Conservation (phyloP, 2,797 vertebrate species). For the Aselliscus stoliczkanus region DNA sequence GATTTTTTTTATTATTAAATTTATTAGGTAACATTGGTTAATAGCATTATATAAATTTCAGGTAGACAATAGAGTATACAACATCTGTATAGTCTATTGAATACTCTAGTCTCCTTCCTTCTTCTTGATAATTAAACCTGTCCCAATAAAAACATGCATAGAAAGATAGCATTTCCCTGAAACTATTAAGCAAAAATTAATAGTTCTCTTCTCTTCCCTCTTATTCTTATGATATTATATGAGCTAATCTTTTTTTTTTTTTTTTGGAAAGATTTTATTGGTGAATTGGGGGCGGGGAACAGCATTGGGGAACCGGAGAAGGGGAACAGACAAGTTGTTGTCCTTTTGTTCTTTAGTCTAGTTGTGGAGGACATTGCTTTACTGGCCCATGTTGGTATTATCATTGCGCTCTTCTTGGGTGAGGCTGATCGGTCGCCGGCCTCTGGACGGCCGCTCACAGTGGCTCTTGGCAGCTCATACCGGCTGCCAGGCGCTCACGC, state of each 20-base stretch:
- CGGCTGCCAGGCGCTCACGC: too few species aligned
- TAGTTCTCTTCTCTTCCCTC: neutral
- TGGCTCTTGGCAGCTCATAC: too few species aligned
- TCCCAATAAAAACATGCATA: neutral
- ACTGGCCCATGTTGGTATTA: too few species aligned
- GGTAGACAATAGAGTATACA: neutral
- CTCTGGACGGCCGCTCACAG: too few species aligned
- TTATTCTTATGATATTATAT: neutral
- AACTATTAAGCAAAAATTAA: neutral
- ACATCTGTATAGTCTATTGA: neutral
- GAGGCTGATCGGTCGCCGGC: too few species aligned
- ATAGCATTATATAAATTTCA: neutral
- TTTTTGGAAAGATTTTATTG: too few species aligned
- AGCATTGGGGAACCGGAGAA: too few species aligned
- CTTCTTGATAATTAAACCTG: neutral
- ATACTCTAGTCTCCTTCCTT: neutral
- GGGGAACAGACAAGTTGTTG: too few species aligned
- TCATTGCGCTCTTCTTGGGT: too few species aligned
- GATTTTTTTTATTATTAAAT: neutral
- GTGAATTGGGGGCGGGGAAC: too few species aligned
- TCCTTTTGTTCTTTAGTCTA: too few species aligned
- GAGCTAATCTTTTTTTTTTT: neutral
- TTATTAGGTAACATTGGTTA: neutral
- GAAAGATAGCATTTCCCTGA: neutral
- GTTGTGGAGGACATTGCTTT: too few species aligned